phyloP scores from a whole-genome alignment of 2,113 vertebrate species.

The Erinaceus europaeus region DNA sequence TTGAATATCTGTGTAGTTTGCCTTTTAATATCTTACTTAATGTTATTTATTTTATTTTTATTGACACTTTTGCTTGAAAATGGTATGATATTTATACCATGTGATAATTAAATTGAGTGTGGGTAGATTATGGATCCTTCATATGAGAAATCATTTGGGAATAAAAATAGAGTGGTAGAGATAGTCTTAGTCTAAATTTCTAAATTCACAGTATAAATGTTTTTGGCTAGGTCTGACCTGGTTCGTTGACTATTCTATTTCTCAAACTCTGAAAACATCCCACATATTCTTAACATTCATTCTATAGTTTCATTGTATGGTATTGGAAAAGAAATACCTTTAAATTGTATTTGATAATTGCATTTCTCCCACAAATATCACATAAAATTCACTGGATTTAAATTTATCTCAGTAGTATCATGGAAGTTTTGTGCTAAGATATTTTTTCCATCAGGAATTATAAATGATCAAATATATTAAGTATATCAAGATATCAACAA shows the following conservation, averaged over 20 bases:
- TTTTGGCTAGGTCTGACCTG: conserved; percentile 1
- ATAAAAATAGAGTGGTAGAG: conserved; percentile 33
- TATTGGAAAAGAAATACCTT: background rate
- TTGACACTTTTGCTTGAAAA: background rate
- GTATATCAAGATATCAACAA: conserved; percentile 18
- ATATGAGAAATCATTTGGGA: conserved; percentile 24
- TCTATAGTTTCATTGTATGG: background rate
- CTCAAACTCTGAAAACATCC: background rate
- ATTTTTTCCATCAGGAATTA: conserved; percentile 2
- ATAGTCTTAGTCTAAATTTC: conserved; percentile 43
- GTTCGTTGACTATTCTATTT: background rate
- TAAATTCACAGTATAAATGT: conserved; percentile 15
- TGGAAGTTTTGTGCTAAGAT: conserved; percentile 28
- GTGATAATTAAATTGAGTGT: background rate
- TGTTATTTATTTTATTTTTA: conserved; percentile 6
- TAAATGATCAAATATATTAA: too few relatives aligned
- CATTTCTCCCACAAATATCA: background rate
- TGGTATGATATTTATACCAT: conserved; percentile 1
- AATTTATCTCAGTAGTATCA: background rate
- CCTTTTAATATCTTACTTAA: background rate
- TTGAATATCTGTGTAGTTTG: conserved; percentile 27
- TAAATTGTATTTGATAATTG: background rate
- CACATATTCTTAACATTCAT: background rate
- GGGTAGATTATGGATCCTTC: conserved; percentile 3
- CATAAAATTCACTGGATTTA: background rate